Conservation (phyloP, 2,113 vertebrate species). For the Crypturellus undulatus region DNA sequence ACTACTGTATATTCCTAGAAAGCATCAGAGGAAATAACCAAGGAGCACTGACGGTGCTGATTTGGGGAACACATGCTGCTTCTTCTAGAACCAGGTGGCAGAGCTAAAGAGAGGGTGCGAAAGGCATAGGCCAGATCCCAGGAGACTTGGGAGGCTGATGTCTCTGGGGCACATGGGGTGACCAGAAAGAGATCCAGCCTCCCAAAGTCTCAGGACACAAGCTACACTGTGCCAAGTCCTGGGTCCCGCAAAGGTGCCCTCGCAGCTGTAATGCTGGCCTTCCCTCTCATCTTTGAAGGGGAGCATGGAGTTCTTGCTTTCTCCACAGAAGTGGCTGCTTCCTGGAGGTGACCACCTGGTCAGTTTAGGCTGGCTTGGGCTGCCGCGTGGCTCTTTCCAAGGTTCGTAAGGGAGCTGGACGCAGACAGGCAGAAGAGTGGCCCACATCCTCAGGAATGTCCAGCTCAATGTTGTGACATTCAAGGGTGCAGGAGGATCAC, state of each 20-base stretch:
- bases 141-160: neutral
- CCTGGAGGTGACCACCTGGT: neutral
- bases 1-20: neutral
- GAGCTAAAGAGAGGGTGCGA: neutral
- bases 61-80: neutral
- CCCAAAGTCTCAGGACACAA: neutral
- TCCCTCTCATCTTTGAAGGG: neutral
- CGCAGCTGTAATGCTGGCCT: neutral
- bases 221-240: neutral
- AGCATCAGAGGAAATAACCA: neutral
- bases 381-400: too few relatives aligned
- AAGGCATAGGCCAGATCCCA: neutral
- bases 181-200: neutral
- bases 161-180: neutral
- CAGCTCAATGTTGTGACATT: neutral
- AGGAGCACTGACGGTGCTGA: rapidly evolving
- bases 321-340: neutral
- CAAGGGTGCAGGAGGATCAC: neutral
- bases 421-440: neutral
- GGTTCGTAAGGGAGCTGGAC: neutral
- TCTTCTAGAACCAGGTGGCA: neutral
- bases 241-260: neutral
- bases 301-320: neutral
- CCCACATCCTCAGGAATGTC: neutral
- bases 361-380: neutral